A percentile compares a stretch with the other conserved stretches of the same genome.
phyloP scores from a whole-genome alignment of 2,888 invertebrate genomes.

The Fabriciana adippe region DNA sequence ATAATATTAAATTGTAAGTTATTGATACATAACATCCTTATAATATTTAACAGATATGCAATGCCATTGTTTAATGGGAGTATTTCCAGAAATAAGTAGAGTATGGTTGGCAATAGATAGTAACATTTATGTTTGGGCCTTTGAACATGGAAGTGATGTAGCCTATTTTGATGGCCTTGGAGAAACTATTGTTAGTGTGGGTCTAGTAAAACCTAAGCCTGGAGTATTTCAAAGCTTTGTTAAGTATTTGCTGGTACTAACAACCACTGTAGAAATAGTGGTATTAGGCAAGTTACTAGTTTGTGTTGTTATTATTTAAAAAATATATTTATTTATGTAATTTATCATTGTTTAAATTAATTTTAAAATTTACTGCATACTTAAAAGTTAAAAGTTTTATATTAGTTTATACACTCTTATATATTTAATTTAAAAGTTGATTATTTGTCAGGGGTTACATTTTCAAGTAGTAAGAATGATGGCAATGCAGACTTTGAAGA shows the following conservation, averaged over 20 bases:
- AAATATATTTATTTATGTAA: neutral
- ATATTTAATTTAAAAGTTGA: no score
- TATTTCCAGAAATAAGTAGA: conserved; percentile 97
- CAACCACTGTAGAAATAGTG: conserved; percentile 97
- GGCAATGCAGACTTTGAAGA: conserved; percentile 83
- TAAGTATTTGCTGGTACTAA: conserved; percentile 93
- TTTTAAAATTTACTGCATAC: no score
- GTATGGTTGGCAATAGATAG: conserved; percentile 99
- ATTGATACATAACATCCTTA: conserved; percentile 44
- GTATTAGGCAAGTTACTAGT: conserved; percentile 86
- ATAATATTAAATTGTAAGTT: no score
- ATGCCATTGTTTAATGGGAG: conserved; percentile 97
- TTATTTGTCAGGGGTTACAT: conserved; percentile 75
- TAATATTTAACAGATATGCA: conserved; percentile 88
- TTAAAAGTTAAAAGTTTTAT: no score
- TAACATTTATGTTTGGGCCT: conserved; percentile 99
- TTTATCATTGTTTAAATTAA: neutral
- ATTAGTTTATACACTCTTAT: no score
- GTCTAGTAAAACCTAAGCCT: conserved; percentile 92
- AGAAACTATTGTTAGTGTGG: conserved; percentile 96
- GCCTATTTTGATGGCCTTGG: conserved; percentile 98
- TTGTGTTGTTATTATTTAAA: conserved; percentile 11
- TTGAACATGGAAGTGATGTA: conserved; percentile 96
- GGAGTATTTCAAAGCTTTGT: conserved; percentile 95
- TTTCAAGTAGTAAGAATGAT: conserved; percentile 67